These are phyloP conservation scores for Xiphydria camelus DNA, from an alignment of 2,888 invertebrate genomes.

Conservation along the genomic window DNA sequence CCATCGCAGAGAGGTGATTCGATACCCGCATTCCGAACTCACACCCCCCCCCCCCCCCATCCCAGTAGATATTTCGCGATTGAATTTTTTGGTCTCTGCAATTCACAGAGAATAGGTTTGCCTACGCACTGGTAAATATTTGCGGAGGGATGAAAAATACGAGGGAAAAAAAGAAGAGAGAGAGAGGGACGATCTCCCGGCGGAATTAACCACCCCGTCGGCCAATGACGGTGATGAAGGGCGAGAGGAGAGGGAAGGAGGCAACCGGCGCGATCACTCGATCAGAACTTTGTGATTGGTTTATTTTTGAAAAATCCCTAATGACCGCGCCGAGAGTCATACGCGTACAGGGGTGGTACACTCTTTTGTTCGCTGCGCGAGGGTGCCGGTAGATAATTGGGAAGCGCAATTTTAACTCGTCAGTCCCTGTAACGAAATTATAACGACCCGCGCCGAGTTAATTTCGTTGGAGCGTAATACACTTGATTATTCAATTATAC, in stretches of 20 bases:
- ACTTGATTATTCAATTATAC: neutral
- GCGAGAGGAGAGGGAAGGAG: too few species aligned
- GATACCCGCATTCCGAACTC: too few species aligned
- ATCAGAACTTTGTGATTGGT: neutral
- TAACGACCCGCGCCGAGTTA: neutral
- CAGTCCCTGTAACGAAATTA: neutral
- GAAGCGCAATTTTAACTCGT: neutral
- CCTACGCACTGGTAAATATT: conserved; percentile 1
- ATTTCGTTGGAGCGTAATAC: neutral
- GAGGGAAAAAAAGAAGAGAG: too few species aligned
- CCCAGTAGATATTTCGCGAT: too few species aligned
- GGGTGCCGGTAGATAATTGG: neutral
- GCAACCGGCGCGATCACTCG: neutral
- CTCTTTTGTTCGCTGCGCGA: too few species aligned
- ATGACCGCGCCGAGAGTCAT: neutral
- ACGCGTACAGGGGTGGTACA: neutral
- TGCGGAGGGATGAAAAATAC: too few species aligned
- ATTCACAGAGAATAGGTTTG: too few species aligned
- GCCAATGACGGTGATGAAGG: neutral
- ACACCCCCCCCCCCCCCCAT: too few species aligned
- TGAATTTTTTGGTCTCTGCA: too few species aligned
- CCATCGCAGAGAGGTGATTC: too few species aligned
- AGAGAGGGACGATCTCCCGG: neutral
- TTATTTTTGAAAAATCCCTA: neutral
- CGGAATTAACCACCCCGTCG: neutral